A percentile compares a stretch with the other conserved stretches of the same genome.
phyloP scores from a whole-genome alignment of 1,140 invertebrate genomes.

The Caenorhabditis briggsae region DNA sequence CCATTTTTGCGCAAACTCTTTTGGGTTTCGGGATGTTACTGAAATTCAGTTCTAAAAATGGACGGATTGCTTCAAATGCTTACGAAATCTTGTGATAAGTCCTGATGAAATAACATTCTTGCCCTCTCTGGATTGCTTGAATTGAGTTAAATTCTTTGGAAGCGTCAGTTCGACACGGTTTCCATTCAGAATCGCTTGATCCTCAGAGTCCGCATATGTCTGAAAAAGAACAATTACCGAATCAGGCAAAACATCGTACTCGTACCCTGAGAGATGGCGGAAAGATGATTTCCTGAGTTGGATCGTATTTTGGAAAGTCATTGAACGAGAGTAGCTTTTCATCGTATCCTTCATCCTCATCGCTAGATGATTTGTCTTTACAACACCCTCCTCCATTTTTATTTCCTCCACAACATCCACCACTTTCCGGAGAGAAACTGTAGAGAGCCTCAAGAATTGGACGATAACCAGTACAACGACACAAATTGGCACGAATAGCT shows the following conservation, averaged over 20 bases:
- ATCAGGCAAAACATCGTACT: too few relatives aligned
- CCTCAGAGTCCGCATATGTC: not conserved
- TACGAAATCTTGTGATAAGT: slow-evolving; percentile 59
- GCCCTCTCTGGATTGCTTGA: not conserved
- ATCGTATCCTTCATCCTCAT: slow-evolving; percentile 55
- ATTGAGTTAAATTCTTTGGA: slow-evolving; percentile 14
- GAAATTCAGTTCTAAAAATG: not conserved
- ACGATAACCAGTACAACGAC: slow-evolving; percentile 71
- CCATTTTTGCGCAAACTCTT: slow-evolving; percentile 27
- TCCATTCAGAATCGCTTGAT: not conserved
- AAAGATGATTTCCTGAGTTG: slow-evolving; percentile 91
- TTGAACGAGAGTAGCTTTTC: slow-evolving; percentile 80
- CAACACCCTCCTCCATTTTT: slow-evolving; percentile 34
- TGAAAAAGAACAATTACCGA: too few relatives aligned
- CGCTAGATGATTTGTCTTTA: not conserved
- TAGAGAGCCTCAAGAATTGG: slow-evolving; percentile 69
- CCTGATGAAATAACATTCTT: slow-evolving; percentile 59
- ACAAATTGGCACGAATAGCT: slow-evolving; percentile 69
- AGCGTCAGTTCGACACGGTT: not conserved
- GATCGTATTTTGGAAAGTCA: slow-evolving; percentile 85
- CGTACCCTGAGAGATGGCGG: slow-evolving; percentile 87
- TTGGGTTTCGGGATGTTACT: slow-evolving; percentile 22
- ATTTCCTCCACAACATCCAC: slow-evolving; percentile 64
- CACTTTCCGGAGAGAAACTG: slow-evolving; percentile 54
- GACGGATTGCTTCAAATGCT: not conserved